Conservation (phyloP, 2,113 vertebrate species). For the Crypturellus undulatus region DNA sequence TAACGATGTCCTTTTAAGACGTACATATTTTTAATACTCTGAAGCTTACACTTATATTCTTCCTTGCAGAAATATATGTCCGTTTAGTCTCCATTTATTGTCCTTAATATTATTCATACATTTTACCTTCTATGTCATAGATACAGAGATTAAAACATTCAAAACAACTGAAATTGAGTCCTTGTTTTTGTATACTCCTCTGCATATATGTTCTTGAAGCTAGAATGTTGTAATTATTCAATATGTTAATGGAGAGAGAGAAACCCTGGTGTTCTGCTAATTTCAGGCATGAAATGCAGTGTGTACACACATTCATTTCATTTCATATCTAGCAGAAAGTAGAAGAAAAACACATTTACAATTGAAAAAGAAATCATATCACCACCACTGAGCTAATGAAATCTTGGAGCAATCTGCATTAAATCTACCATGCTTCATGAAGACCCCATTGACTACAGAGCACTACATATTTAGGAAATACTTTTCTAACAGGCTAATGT, state of each 20-base stretch:
- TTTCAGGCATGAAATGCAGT: neutral
- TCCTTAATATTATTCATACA: neutral
- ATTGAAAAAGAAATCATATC: neutral
- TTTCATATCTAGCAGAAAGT: neutral
- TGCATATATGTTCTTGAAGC: neutral
- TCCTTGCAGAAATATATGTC: neutral
- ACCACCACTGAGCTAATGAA: neutral
- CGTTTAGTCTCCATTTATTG: neutral
- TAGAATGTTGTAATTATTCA: neutral
- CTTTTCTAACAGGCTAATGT: neutral
- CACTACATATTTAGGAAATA: neutral
- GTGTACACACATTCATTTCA: neutral
- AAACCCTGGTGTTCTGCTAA: neutral
- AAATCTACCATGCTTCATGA: neutral
- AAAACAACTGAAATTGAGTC: neutral
- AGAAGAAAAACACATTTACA: neutral
- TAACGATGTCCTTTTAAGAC: neutral
- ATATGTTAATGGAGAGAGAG: neutral
- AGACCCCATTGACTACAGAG: neutral
- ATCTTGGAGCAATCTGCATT: neutral
- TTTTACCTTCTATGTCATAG: neutral
- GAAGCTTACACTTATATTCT: neutral
- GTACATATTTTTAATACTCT: neutral
- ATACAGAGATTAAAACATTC: neutral
- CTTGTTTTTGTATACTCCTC: neutral